Evolutionary conservation across 2,888 invertebrate species (phyloP), one percentile per base, ranked within the genome.

Genomic region (Nephrotoma flavescens): DNA sequence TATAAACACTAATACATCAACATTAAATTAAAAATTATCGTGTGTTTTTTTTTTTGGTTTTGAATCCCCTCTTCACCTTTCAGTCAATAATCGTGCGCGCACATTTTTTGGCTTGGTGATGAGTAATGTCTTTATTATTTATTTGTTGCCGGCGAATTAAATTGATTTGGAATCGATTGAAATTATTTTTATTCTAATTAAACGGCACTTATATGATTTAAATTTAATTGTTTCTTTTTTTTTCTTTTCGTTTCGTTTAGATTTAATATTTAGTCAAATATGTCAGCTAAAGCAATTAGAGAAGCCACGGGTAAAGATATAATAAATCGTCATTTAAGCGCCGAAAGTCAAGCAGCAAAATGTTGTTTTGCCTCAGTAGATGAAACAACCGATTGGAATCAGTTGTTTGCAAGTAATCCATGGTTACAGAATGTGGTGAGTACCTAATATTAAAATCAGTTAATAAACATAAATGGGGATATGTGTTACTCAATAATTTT

Each of bases 261-360:
- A 44, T 9, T 71, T 9, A 71, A 31, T 31, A 71, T 44, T 19
- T 19, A 85, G 42, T 19, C 44, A 44, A 93, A 90, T 88, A 99
- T 99, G 99, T 97, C 99, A 89, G 98, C 99, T 86, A 99, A 98
- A 93, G 98, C 98, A 87, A 97, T 99, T 90, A 94, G 96, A 90
- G 99, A 99, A 93, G 97, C 96, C 88, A 96, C 97, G 86, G 99
- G 98, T 89, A 99, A 99, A 92, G 95, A 96, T 90, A 93, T 99
- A 86, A 95, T 99, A 88, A 98, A 97, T 92, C 95, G 96, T 90
- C 95, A 96, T 90, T 93, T 98, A 90, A 90, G 90, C 86, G 90
- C 93, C 0, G 94, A 94, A 86, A 94, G 95, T 0, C 94, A 94
- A 86, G 93, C 94, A 86, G 95, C 94, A 87, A 95, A 95, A 89